Evolutionary conservation across 2,113 vertebrate genomes (phyloP).

Genomic region (Piaya cayana): DNA sequence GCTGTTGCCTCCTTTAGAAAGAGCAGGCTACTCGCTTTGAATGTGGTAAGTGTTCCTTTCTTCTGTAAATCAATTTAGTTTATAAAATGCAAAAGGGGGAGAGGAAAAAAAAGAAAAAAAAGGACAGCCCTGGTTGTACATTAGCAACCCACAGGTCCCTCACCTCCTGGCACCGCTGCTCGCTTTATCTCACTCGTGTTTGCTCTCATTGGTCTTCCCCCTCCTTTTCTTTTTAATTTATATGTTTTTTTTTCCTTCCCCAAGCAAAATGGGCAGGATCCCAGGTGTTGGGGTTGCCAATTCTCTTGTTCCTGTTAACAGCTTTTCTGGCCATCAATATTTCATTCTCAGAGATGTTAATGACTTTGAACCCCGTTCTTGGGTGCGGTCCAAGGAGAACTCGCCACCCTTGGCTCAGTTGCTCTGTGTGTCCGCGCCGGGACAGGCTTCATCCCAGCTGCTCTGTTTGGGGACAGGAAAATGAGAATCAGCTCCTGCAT

Average conservation of each 20-base stretch:
- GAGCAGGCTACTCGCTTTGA: background rate
- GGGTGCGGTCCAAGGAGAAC: background rate
- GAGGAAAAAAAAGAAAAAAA: too few relatives aligned
- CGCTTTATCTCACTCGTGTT: accelerated
- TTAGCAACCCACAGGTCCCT: background rate
- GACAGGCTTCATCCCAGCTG: background rate
- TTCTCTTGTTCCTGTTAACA: constrained; percentile 3
- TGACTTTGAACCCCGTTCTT: background rate
- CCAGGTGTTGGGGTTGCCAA: background rate
- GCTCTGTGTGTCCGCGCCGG: background rate
- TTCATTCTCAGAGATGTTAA: background rate
- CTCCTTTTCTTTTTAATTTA: background rate
- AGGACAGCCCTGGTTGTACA: background rate
- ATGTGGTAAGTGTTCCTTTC: background rate
- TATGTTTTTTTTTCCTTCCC: accelerated
- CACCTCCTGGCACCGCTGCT: background rate
- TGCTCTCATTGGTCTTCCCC: background rate
- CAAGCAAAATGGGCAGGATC: background rate
- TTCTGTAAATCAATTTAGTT: constrained; percentile 18
- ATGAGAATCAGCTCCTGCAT: accelerated
- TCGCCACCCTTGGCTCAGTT: background rate
- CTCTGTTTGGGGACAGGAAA: too few relatives aligned
- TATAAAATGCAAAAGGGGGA: background rate
- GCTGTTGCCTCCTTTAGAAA: background rate
- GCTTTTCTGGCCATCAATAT: constrained; percentile 9